These are phyloP conservation scores for Psophia crepitans DNA, from an alignment of 2,113 vertebrate genomes.

Conservation along the genomic window DNA sequence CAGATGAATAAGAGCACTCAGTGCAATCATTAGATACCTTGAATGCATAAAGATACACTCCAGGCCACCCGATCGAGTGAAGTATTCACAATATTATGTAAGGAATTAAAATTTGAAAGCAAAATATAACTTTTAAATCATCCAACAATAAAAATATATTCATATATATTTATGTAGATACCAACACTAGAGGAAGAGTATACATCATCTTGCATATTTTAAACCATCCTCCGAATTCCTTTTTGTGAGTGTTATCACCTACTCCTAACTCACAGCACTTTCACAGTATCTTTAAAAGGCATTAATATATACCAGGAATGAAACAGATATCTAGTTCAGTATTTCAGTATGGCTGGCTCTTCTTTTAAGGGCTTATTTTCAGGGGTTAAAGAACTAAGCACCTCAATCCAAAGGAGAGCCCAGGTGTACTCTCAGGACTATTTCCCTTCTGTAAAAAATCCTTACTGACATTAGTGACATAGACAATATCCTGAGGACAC, in stretches of 20 bases:
- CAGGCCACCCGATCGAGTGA: not conserved
- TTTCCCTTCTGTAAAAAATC: not conserved
- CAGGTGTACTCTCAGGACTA: not conserved
- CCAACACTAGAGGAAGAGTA: not conserved
- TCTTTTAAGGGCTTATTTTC: not conserved
- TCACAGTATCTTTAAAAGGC: not conserved
- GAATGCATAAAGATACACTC: not conserved
- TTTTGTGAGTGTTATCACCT: not conserved
- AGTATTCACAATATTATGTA: slow-evolving; percentile 2
- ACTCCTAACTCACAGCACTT: not conserved
- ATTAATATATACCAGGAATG: not conserved
- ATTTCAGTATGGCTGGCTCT: not conserved
- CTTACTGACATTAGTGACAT: not conserved
- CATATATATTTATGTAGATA: slow-evolving; percentile 43
- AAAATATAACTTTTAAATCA: slow-evolving; percentile 38
- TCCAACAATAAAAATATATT: slow-evolving; percentile 46
- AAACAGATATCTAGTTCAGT: not conserved
- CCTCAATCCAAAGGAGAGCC: not conserved
- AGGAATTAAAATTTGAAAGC: slow-evolving; percentile 14
- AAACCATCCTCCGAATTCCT: slow-evolving; percentile 5
- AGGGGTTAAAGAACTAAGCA: not conserved
- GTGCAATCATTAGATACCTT: not conserved
- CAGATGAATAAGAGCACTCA: slow-evolving; percentile 6
- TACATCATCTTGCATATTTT: slow-evolving; percentile 51
- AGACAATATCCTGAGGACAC: not conserved